Conservation (phyloP, 2,797 vertebrate species). For the Oreortyx pictus region DNA sequence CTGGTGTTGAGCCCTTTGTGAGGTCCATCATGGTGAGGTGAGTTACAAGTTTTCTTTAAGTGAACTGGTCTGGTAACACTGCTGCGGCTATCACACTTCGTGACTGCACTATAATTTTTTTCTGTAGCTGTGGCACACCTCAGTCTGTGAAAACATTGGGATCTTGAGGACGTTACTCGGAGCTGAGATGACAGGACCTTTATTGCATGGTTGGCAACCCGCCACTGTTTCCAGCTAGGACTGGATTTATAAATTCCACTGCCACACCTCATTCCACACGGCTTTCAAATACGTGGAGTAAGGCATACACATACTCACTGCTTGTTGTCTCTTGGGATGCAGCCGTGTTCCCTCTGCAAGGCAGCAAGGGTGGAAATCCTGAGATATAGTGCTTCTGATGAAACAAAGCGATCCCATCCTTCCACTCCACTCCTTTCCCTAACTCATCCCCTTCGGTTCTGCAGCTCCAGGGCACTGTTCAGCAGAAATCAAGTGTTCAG, state of each 20-base stretch:
- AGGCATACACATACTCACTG: background rate
- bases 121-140: background rate
- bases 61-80: background rate
- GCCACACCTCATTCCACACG: slow-evolving; percentile 43
- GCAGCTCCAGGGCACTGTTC: background rate
- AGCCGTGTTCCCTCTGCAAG: background rate
- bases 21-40: rapidly evolving
- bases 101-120: background rate
- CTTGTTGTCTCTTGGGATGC: background rate
- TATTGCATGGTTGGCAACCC: background rate
- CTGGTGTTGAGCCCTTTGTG: background rate
- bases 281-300: slow-evolving; percentile 13
- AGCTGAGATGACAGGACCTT: background rate
- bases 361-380: background rate
- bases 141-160: background rate
- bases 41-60: background rate
- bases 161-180: background rate
- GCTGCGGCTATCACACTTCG: background rate
- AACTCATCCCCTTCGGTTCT: background rate
- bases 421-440: background rate
- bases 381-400: background rate
- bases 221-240: background rate
- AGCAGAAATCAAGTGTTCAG: background rate
- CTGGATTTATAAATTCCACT: slow-evolving; percentile 13
- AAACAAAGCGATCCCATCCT: background rate